Conservation (phyloP, 1,140 invertebrate genomes). For the Drosophila prosaltans region DNA sequence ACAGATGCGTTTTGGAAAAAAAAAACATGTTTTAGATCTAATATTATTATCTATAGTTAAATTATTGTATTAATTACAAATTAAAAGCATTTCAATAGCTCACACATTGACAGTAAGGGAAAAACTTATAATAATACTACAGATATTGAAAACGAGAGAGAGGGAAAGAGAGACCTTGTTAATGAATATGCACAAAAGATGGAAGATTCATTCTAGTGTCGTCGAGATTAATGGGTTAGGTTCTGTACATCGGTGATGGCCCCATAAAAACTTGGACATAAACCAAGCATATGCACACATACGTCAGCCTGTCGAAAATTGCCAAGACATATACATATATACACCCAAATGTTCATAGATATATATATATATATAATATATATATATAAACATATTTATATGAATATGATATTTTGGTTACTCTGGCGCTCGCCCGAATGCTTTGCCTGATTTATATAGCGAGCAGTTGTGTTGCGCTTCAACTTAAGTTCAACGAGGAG, state of each 20-base stretch:
- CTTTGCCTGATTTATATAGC: constrained; percentile 64
- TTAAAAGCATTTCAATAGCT: constrained; percentile 4
- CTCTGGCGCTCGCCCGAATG: constrained; percentile 33
- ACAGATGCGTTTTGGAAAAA: neutral
- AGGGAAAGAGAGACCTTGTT: constrained; percentile 38
- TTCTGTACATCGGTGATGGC: constrained; percentile 45
- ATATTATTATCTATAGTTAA: neutral
- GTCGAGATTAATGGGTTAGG: constrained; percentile 52
- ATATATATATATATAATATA: constrained; percentile 4
- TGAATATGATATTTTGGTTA: constrained; percentile 64
- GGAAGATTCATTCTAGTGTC: constrained; percentile 33
- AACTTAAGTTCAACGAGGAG: constrained; percentile 44
- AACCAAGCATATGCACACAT: constrained; percentile 34
- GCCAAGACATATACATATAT: constrained; percentile 47
- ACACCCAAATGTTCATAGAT: constrained; percentile 37
- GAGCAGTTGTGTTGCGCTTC: constrained; percentile 28
- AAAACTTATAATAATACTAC: neutral
- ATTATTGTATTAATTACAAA: constrained; percentile 18
- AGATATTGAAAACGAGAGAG: neutral
- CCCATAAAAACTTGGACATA: constrained; percentile 51
- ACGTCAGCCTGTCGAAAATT: constrained; percentile 42
- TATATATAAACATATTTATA: constrained; percentile 39
- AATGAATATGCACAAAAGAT: constrained; percentile 42
- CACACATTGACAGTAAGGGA: neutral
- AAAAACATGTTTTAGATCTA: neutral